Evolutionary conservation across 2,888 invertebrate species (phyloP).

Genomic region (Hirtodrosophila histrioides): DNA sequence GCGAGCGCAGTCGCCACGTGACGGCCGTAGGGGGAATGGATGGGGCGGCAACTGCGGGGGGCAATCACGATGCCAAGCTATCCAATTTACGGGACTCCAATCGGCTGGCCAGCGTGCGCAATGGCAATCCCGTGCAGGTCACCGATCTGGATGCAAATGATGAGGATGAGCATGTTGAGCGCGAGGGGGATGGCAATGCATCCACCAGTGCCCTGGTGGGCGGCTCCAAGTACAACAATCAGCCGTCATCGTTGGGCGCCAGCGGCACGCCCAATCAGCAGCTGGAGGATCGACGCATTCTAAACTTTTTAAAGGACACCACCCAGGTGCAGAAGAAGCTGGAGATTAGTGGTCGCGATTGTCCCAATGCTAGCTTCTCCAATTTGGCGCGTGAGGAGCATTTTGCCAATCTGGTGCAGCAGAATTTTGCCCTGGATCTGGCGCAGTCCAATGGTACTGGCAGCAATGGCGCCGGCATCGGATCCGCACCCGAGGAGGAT

Average conservation of each 20-base stretch:
- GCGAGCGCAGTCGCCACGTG: constrained; percentile 79
- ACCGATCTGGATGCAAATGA: constrained; percentile 82
- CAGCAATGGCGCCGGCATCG: constrained; percentile 25
- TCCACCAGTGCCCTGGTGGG: constrained; percentile 74
- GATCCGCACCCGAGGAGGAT: constrained; percentile 72
- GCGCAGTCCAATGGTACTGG: constrained; percentile 51
- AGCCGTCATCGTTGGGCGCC: constrained; percentile 44
- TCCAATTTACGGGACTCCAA: constrained; percentile 83
- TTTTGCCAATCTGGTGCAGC: constrained; percentile 84
- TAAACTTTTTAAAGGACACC: constrained; percentile 84
- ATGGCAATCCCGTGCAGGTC: constrained; percentile 78
- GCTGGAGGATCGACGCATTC: constrained; percentile 84
- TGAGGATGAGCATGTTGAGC: constrained; percentile 42
- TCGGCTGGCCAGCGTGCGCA: constrained; percentile 74
- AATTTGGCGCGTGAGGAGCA: constrained; percentile 84
- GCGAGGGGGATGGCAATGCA: constrained; percentile 70
- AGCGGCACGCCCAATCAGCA: constrained; percentile 74
- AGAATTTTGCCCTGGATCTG: constrained; percentile 82
- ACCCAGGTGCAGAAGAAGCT: constrained; percentile 84
- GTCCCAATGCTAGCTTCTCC: constrained; percentile 84
- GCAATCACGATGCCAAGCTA: constrained; percentile 70
- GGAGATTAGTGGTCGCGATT: constrained; percentile 83
- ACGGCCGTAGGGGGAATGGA: constrained; percentile 28
- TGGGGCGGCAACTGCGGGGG: constrained; percentile 12
- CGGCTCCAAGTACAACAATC: constrained; percentile 65